These are phyloP conservation scores for Sarcophilus harrisii DNA, from an alignment of 2,797 vertebrate genomes.

Conservation along the genomic window DNA sequence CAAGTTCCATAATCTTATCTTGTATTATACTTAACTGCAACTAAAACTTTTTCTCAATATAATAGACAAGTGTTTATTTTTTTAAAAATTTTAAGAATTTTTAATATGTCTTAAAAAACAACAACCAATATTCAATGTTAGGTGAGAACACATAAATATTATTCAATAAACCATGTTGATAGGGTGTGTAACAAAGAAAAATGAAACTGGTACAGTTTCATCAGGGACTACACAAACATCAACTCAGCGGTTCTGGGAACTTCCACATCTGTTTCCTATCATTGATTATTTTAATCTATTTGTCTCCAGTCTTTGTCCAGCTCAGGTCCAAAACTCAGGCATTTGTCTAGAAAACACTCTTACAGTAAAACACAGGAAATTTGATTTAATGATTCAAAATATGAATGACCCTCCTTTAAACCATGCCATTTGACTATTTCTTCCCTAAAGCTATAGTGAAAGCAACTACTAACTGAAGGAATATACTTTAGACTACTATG, in stretches of 20 bases:
- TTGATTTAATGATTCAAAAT: constrained; percentile 62
- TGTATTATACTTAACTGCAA: constrained; percentile 38
- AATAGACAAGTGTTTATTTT: constrained; percentile 38
- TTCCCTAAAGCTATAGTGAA: constrained; percentile 57
- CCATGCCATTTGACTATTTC: constrained; percentile 45
- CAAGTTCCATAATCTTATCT: constrained; percentile 45
- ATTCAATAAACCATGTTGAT: constrained; percentile 51
- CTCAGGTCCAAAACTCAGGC: constrained; percentile 60
- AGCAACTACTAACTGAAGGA: constrained; percentile 43
- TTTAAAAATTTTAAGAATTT: constrained; percentile 30
- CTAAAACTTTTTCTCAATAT: constrained; percentile 23
- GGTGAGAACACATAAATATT: constrained; percentile 47
- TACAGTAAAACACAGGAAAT: constrained; percentile 60
- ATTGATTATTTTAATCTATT: constrained; percentile 68
- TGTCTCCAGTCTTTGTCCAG: constrained; percentile 61
- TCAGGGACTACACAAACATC: constrained; percentile 62
- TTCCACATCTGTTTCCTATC: constrained; percentile 69
- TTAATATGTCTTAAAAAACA: background rate
- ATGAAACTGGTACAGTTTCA: constrained; percentile 55
- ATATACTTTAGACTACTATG: constrained; percentile 54
- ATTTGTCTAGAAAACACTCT: constrained; percentile 67
- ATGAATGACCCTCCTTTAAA: constrained; percentile 54
- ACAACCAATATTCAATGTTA: constrained; percentile 61
- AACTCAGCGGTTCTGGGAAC: constrained; percentile 58
- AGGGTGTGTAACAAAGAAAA: constrained; percentile 56